A percentile compares a stretch with the other conserved stretches of the same genome.
These are phyloP conservation scores for Telmatherina bonti DNA, from an alignment of 2,797 vertebrate genomes.

Conservation along the genomic window DNA sequence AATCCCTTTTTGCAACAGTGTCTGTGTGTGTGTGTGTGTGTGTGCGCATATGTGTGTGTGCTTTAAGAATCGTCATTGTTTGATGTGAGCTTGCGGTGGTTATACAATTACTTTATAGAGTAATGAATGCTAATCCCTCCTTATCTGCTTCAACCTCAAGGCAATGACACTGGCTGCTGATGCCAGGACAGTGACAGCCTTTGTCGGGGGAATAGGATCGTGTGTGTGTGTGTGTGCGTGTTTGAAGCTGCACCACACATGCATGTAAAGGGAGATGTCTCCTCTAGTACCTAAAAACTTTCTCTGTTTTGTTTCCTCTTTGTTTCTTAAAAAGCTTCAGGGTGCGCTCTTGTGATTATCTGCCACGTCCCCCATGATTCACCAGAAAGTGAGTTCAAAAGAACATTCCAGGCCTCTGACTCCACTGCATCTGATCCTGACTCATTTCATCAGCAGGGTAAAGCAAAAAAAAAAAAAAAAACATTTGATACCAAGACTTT, in stretches of 20 bases:
- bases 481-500: slow-evolving; percentile 30
- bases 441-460: slow-evolving; percentile 26
- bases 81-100: slow-evolving; percentile 30
- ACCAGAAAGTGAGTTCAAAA: slow-evolving; percentile 59
- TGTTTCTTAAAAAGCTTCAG: slow-evolving; percentile 33
- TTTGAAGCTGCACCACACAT: slow-evolving; percentile 6
- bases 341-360: slow-evolving; percentile 59
- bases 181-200: slow-evolving; percentile 58
- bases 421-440: slow-evolving; percentile 45
- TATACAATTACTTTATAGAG: slow-evolving; percentile 68
- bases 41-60: not conserved
- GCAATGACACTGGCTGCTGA: slow-evolving; percentile 68
- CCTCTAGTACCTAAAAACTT: slow-evolving; percentile 35
- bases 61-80: not conserved
- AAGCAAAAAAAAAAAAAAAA: slow-evolving; percentile 18
- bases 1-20: slow-evolving; percentile 18
- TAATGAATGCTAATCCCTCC: slow-evolving; percentile 82
- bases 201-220: slow-evolving; percentile 28
- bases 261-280: slow-evolving; percentile 38
- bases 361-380: slow-evolving; percentile 63
- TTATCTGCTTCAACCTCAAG: slow-evolving; percentile 80
- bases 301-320: slow-evolving; percentile 7
- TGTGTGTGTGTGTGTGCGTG: slow-evolving; percentile 13
- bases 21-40: not conserved
- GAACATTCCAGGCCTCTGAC: slow-evolving; percentile 69